A percentile compares a stretch with the other conserved stretches of the same genome.
Evolutionary conservation across 2,888 invertebrate genomes (phyloP).

Genomic region (Vesta saturnalis): DNA sequence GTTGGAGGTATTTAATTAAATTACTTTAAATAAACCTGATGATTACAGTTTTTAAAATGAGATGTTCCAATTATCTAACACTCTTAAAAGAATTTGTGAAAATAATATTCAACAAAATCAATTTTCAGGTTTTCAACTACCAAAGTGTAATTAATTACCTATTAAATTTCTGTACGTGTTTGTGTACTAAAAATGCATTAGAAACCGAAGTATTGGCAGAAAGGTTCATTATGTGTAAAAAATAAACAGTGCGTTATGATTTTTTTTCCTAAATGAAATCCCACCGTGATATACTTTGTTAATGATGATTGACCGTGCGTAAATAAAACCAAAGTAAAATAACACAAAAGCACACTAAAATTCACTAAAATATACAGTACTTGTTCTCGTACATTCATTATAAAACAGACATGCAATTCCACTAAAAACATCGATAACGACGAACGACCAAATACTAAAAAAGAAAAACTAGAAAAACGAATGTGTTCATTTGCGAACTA

Average conservation of each 20-base stretch:
- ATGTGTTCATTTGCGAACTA: constrained; percentile 38
- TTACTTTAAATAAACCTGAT: too few relatives aligned
- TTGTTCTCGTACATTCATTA: constrained; percentile 43
- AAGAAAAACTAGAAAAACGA: constrained; percentile 36
- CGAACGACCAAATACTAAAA: constrained; percentile 53
- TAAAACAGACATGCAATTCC: constrained; percentile 55
- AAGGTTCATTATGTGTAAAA: background rate
- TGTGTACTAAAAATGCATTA: background rate
- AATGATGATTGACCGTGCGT: constrained; percentile 41
- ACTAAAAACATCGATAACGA: constrained; percentile 63
- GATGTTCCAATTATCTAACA: too few relatives aligned
- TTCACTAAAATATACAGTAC: constrained; percentile 58
- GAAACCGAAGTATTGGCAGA: background rate
- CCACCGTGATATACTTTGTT: constrained; percentile 35
- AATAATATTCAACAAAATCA: constrained; percentile 3
- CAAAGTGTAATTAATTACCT: too few relatives aligned
- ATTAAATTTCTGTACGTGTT: too few relatives aligned
- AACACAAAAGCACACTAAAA: constrained; percentile 59
- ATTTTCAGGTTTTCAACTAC: too few relatives aligned
- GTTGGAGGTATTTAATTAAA: too few relatives aligned
- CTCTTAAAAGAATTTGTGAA: too few relatives aligned
- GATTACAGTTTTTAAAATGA: too few relatives aligned
- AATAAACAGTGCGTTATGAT: background rate
- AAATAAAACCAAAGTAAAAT: constrained; percentile 46
- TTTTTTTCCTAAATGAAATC: constrained; percentile 26